Base-by-base conservation (phyloP, 2,888 invertebrate species). In the Drosophila tripunctata region DNA sequence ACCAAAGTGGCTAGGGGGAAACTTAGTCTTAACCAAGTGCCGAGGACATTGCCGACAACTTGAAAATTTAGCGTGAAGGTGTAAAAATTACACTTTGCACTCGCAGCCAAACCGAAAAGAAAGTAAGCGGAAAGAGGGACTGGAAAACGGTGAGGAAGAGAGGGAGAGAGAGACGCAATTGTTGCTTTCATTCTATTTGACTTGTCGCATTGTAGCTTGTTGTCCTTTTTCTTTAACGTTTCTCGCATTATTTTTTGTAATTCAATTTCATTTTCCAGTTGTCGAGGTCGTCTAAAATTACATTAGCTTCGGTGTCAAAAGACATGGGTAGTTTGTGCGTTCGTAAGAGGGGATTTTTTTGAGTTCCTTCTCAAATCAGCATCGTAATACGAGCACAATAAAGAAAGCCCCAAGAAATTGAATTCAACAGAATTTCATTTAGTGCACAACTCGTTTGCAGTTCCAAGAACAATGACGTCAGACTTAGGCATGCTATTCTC, bases 21-120 rank as follows among this genome's bases (percentile, higher is more conserved):
- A 12, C n/a, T n/a, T n/a, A 27, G 43, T 12, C n/a, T 33, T 47
- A 45, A 45, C 24, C 43, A 43, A 43, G 43, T 27, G 43, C 15
- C 24, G 27, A 43, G 43, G 21, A 19, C n/a, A 27, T 51, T 31
- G 24, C n/a, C 38, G 33, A 40, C 27, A 14, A 45, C 57, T 40
- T 58, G 64, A 76, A 68, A 68, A 76, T 72, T 66, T 73, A 60
- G 68, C 80, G 80, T 79, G 64, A 81, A 81, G 87, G 87, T 87
- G 81, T 84, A 71, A 81, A 84, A 81, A 86, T 81, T 86, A 81
- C 81, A 87, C 71, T 84, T 86, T 64, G 58, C 71, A 63, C 63
- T 61, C 65, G 21, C 47, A 27, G 48, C 10, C 31, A 56, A 38
- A 27, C 36, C 51, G 51, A 65, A 62, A 6, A 62, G 65, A 44